A percentile compares a stretch with the other conserved stretches of the same genome.
These are phyloP conservation scores for Heteromyza rotundicornis DNA, from an alignment of 2,888 invertebrate genomes.

Conservation along the genomic window DNA sequence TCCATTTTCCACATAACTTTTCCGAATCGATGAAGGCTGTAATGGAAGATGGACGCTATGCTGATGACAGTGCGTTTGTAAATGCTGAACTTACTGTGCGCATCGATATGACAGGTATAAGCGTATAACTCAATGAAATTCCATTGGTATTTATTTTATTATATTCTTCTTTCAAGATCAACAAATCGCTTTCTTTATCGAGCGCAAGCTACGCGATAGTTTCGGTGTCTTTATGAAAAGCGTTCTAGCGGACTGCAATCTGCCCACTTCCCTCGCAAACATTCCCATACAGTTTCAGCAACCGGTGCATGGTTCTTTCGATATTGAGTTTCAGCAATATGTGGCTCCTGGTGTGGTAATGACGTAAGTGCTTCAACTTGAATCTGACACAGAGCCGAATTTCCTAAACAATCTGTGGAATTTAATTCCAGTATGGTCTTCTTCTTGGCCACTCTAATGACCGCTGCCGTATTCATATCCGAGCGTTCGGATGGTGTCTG, in stretches of 20 bases:
- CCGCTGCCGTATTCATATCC: conserved; percentile 80
- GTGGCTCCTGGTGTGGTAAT: conserved; percentile 86
- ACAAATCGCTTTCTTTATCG: conserved; percentile 79
- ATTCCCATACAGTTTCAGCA: conserved; percentile 73
- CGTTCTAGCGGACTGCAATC: conserved; percentile 71
- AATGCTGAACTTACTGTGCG: conserved; percentile 72
- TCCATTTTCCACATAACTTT: conserved; percentile 77
- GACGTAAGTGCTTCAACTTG: conserved; percentile 67
- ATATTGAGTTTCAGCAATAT: conserved; percentile 77
- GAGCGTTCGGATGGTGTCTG: conserved; percentile 85
- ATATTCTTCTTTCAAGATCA: conserved; percentile 69
- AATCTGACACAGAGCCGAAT: neutral
- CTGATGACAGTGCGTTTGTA: conserved; percentile 65
- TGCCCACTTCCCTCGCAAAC: conserved; percentile 66
- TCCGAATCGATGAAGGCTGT: conserved; percentile 69
- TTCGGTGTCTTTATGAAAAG: conserved; percentile 73
- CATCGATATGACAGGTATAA: conserved; percentile 77
- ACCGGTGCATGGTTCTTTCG: conserved; percentile 73
- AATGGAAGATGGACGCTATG: conserved; percentile 67
- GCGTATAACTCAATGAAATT: neutral
- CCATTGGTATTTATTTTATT: neutral
- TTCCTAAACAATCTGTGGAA: too few relatives aligned
- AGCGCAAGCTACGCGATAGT: conserved; percentile 71
- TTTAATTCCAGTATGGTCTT: conserved; percentile 74
- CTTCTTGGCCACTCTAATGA: conserved; percentile 83